Conservation (phyloP, 1,140 invertebrate species). For the Macrostomum lignano region DNA sequence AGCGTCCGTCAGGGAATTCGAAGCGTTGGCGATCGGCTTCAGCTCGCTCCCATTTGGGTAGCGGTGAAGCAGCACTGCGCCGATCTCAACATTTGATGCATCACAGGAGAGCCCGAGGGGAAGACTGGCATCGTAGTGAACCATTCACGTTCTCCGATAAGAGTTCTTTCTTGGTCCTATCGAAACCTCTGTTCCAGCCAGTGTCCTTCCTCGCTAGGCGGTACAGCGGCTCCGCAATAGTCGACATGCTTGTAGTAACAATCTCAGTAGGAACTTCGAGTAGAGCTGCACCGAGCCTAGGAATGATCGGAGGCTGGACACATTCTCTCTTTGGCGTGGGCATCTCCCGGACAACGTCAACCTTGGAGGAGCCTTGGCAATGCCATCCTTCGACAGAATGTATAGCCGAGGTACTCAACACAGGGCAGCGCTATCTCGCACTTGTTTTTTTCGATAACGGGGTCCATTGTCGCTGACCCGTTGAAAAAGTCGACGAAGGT, state of each 20-base stretch:
- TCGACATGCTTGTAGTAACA: conserved; percentile 7
- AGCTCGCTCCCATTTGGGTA: too few relatives aligned
- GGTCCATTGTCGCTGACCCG: background rate
- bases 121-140: too few relatives aligned
- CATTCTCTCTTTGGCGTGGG: conserved; percentile 2
- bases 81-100: too few relatives aligned
- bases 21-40: too few relatives aligned
- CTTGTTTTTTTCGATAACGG: conserved; percentile 1
- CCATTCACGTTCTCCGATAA: too few relatives aligned
- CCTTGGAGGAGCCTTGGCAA: background rate
- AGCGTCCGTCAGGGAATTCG: too few relatives aligned
- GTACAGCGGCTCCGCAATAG: conserved; percentile 1
- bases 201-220: too few relatives aligned
- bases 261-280: conserved; percentile 7
- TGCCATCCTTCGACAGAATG: background rate
- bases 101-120: too few relatives aligned
- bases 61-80: too few relatives aligned
- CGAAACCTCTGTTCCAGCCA: too few relatives aligned
- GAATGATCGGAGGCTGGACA: conserved; percentile 5
- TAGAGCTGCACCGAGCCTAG: conserved; percentile 7
- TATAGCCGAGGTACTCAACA: conserved; percentile 1
- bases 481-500: background rate
- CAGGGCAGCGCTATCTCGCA: background rate
- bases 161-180: too few relatives aligned
- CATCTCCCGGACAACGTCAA: background rate